These are phyloP conservation scores for Scaptomyza pallida DNA, from an alignment of 1,140 invertebrate species.

Conservation along the genomic window DNA sequence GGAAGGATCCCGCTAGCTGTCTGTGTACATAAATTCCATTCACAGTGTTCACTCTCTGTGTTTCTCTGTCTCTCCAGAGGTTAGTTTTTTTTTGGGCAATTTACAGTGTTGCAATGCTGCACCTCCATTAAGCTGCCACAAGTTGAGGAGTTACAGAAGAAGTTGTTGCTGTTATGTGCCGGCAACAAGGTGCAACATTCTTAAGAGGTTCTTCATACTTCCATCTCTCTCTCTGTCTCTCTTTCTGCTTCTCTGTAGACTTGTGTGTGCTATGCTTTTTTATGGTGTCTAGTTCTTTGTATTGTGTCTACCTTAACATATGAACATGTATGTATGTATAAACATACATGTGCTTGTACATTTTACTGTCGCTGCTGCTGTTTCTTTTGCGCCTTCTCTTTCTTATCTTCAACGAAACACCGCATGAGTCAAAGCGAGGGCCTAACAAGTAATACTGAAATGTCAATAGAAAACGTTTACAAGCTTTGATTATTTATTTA, in stretches of 20 bases:
- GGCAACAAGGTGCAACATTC: conserved; percentile 73
- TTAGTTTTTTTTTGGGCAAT: conserved; percentile 27
- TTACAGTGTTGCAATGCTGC: conserved; percentile 66
- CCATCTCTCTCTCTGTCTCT: conserved; percentile 9
- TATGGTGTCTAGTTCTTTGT: conserved; percentile 11
- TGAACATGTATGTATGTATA: no score
- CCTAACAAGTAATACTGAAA: not conserved
- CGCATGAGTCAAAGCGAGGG: conserved; percentile 24
- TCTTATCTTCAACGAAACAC: conserved; percentile 27
- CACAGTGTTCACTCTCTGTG: not conserved
- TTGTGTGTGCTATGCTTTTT: conserved; percentile 6
- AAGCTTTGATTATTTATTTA: no score
- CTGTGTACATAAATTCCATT: not conserved
- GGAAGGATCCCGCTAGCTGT: not conserved
- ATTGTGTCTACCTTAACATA: not conserved
- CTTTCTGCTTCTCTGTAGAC: conserved; percentile 12
- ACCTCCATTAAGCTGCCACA: conserved; percentile 63
- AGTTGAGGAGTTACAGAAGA: conserved; percentile 34
- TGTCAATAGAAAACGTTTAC: no score
- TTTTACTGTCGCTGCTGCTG: conserved; percentile 35
- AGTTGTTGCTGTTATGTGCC: conserved; percentile 18
- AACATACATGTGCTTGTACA: not conserved
- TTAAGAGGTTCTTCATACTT: conserved; percentile 28
- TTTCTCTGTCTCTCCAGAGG: conserved; percentile 1
- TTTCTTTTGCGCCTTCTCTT: conserved; percentile 21